A percentile compares a stretch with the other conserved stretches of the same genome.
These are phyloP conservation scores for Melanchra persicariae DNA, from an alignment of 2,888 invertebrate genomes.

Conservation along the genomic window DNA sequence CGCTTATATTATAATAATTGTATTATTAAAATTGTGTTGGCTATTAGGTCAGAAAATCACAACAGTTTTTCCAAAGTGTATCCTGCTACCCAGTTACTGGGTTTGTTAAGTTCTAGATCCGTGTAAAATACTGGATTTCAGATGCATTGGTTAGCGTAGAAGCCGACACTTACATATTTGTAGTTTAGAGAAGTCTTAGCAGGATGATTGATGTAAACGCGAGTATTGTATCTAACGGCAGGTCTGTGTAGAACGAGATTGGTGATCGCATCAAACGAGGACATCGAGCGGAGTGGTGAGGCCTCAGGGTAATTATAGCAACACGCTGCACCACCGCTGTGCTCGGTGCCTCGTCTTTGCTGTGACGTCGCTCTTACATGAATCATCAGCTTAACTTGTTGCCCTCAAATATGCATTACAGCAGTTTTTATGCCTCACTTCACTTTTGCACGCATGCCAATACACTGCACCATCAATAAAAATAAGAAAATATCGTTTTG, in stretches of 20 bases:
- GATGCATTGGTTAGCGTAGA: background rate
- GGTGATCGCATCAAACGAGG: background rate
- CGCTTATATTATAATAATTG: too few species aligned
- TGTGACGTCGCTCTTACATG: background rate
- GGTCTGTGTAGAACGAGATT: background rate
- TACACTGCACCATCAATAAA: background rate
- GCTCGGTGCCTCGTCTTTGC: background rate
- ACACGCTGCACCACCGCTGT: background rate
- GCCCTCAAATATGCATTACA: background rate
- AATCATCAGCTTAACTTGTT: background rate
- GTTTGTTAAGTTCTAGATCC: background rate
- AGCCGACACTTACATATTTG: background rate
- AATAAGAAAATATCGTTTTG: background rate
- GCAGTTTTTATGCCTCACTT: background rate
- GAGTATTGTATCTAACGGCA: background rate
- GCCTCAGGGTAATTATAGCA: background rate
- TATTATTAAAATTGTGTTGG: too few species aligned
- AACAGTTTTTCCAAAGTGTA: too few species aligned
- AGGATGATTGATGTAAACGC: too few species aligned
- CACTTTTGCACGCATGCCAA: background rate
- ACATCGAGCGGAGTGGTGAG: background rate
- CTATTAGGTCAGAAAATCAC: too few species aligned
- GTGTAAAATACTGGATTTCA: background rate
- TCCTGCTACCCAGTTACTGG: too few species aligned
- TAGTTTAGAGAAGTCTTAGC: too few species aligned